Evolutionary conservation across 1,140 invertebrate genomes (phyloP).

Genomic region (Macrostomum lignano): DNA sequence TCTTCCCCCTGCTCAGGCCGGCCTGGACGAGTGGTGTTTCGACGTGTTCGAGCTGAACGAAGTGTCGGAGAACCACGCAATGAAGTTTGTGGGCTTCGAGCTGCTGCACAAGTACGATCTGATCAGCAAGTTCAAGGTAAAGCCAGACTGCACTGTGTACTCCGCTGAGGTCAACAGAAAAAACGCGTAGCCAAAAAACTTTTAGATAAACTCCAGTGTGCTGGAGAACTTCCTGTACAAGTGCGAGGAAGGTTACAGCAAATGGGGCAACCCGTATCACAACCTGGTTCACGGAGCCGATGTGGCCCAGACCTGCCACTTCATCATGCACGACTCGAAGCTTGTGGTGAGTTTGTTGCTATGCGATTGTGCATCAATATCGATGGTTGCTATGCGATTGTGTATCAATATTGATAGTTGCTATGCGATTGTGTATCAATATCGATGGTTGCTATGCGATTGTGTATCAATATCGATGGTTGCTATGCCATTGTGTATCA

Average conservation of each 20-base stretch:
- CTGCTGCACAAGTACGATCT: constrained; percentile 63
- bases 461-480: too few species aligned
- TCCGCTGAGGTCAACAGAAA: too few species aligned
- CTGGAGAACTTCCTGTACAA: constrained; percentile 22
- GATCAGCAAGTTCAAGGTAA: constrained; percentile 61
- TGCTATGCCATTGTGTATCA: too few species aligned
- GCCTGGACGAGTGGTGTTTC: constrained; percentile 58
- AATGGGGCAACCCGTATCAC: constrained; percentile 55
- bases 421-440: too few species aligned
- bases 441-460: too few species aligned
- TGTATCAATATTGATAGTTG: too few species aligned
- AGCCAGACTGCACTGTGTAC: too few species aligned
- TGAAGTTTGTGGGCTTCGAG: constrained; percentile 61
- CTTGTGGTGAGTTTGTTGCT: constrained; percentile 41
- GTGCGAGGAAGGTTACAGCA: constrained; percentile 21
- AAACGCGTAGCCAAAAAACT: too few species aligned
- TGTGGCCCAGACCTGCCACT: constrained; percentile 65
- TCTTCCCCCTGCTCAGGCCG: too few species aligned
- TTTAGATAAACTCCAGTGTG: neutral
- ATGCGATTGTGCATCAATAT: too few species aligned
- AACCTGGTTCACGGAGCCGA: constrained; percentile 71
- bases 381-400: too few species aligned
- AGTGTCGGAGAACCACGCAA: constrained; percentile 42
- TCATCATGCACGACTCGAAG: constrained; percentile 55
- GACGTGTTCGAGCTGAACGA: constrained; percentile 57